Conservation (phyloP, 2,113 vertebrate genomes). For the Corvus hawaiiensis region DNA sequence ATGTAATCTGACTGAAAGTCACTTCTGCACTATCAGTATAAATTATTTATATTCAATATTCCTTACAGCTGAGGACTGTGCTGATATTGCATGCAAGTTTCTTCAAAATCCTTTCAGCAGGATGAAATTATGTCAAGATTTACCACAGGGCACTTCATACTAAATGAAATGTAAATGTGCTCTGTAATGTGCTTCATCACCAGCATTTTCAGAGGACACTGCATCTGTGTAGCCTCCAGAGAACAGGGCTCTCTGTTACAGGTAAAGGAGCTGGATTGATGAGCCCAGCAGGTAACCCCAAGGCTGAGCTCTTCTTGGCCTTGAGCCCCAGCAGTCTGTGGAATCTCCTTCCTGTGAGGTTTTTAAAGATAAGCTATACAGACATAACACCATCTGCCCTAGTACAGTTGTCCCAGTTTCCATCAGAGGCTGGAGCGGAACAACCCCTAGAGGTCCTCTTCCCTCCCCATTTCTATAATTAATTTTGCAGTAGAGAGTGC, state of each 20-base stretch:
- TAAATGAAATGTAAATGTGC: not conserved
- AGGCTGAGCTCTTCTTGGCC: not conserved
- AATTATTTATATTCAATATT: not conserved
- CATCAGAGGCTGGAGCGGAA: not conserved
- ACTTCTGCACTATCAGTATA: not conserved
- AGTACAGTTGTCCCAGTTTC: not conserved
- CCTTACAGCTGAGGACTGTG: not conserved
- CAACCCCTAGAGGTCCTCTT: not conserved
- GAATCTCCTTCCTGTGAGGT: not conserved
- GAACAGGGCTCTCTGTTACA: not conserved
- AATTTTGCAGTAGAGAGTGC: not conserved
- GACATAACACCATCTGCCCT: not conserved
- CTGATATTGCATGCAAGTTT: not conserved
- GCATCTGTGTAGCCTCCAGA: not conserved
- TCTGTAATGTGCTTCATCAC: not conserved
- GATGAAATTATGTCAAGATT: not conserved
- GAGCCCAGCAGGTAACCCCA: not conserved
- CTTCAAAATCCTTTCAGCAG: not conserved
- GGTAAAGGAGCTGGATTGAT: not conserved
- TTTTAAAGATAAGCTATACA: not conserved
- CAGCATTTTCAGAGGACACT: not conserved
- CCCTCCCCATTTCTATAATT: not conserved
- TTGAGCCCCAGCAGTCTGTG: not conserved
- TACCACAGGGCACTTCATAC: not conserved
- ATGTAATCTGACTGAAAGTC: not conserved